phyloP scores from a whole-genome alignment of 2,113 vertebrate genomes.

The Saguinus imperator region DNA sequence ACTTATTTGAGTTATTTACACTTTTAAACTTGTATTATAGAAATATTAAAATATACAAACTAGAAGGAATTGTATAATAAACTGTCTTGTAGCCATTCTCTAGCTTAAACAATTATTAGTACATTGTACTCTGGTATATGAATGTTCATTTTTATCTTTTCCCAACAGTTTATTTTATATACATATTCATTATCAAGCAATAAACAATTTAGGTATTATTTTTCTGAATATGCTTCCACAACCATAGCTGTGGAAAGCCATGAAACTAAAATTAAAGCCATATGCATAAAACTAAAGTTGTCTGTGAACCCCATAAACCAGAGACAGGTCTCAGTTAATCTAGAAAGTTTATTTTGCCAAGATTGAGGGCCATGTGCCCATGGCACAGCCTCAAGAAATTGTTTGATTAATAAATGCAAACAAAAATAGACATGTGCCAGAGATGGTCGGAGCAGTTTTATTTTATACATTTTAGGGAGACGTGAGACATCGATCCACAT shows the following conservation, averaged over 20 bases:
- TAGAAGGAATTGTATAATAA: background rate
- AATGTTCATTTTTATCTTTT: background rate
- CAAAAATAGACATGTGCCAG: too few species aligned
- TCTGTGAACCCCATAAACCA: background rate
- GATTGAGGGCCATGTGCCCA: too few species aligned
- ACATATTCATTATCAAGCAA: background rate
- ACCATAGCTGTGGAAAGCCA: background rate
- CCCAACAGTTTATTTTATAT: background rate
- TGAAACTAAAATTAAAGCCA: background rate
- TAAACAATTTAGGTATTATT: background rate
- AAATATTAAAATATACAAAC: background rate
- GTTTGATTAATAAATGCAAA: too few species aligned
- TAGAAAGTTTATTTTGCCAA: too few species aligned
- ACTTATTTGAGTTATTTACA: background rate
- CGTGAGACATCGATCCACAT: too few species aligned
- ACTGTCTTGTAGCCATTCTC: background rate
- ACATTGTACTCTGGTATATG: background rate
- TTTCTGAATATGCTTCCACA: background rate
- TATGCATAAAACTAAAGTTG: background rate
- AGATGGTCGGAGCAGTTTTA: too few species aligned
- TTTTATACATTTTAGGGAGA: too few species aligned
- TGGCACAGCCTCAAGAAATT: too few species aligned
- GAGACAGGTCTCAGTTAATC: too few species aligned
- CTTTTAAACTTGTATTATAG: background rate
- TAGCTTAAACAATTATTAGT: background rate